Evolutionary conservation across 2,113 vertebrate genomes (phyloP).

Genomic region (Halcyon senegalensis): DNA sequence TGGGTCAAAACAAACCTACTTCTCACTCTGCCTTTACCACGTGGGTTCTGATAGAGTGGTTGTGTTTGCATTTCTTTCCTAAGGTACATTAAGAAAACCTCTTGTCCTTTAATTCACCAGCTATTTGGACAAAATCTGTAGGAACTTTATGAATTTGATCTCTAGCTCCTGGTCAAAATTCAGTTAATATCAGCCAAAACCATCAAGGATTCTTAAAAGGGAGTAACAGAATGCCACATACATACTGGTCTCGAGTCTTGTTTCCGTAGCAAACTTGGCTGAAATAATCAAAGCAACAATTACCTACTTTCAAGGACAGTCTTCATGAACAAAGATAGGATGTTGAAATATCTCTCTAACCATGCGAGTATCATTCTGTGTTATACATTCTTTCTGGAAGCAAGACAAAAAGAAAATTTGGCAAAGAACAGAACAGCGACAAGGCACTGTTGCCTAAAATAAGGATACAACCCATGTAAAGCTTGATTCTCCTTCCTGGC

Average conservation of each 20-base stretch:
- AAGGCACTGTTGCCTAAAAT: neutral
- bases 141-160: neutral
- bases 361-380: neutral
- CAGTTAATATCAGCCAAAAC: neutral
- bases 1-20: neutral
- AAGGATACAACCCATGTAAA: neutral
- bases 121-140: neutral
- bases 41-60: neutral
- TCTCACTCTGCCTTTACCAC: neutral
- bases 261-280: neutral
- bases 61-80: neutral
- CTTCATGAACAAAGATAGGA: neutral
- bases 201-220: neutral
- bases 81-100: neutral
- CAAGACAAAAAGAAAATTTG: neutral
- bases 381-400: neutral
- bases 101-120: neutral
- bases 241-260: neutral
- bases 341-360: neutral
- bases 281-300: neutral
- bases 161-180: neutral
- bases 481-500: neutral
- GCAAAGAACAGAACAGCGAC: neutral
- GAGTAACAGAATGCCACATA: neutral
- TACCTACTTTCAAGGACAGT: neutral